Evolutionary conservation across 2,888 invertebrate genomes (phyloP).

Genomic region (Crossocerus cetratus): DNA sequence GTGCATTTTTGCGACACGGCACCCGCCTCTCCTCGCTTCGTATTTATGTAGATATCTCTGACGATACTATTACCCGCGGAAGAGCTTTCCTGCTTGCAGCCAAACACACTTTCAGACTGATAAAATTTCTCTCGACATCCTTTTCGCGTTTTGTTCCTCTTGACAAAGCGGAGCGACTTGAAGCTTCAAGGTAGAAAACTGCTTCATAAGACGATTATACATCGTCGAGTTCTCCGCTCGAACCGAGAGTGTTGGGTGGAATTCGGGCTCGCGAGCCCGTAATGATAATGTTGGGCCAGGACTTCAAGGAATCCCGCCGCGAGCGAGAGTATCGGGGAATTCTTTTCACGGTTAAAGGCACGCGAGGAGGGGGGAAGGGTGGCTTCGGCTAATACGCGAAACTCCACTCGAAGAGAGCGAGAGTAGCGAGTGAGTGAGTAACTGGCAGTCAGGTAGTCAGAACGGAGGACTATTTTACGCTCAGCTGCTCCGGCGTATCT

Average conservation of each 20-base stretch:
- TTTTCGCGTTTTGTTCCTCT: too few species aligned
- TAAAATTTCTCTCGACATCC: too few species aligned
- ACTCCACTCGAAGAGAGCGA: constrained; percentile 14
- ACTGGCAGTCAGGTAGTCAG: constrained; percentile 38
- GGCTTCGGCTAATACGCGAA: constrained; percentile 29
- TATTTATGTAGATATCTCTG: not conserved
- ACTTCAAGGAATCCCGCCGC: not conserved
- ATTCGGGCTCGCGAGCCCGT: not conserved
- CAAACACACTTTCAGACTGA: too few species aligned
- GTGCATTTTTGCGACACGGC: not conserved
- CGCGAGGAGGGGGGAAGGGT: not conserved
- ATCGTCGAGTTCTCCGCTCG: not conserved
- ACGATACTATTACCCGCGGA: too few species aligned
- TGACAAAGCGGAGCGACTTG: too few species aligned
- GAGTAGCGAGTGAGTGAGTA: constrained; percentile 37
- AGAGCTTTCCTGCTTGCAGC: too few species aligned
- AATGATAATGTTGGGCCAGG: not conserved
- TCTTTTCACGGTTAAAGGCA: constrained; percentile 26
- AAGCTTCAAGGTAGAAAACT: too few species aligned
- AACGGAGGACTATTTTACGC: constrained; percentile 72
- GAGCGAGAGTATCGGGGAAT: constrained; percentile 18
- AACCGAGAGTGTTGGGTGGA: not conserved
- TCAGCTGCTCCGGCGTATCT: constrained; percentile 73
- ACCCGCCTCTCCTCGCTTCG: not conserved
- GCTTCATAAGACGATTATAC: too few species aligned